Percentiles rank a stretch among this genome's conserved stretches.
Evolutionary conservation across 2,888 invertebrate species (phyloP).

Genomic region (Synergus laeviventris): DNA sequence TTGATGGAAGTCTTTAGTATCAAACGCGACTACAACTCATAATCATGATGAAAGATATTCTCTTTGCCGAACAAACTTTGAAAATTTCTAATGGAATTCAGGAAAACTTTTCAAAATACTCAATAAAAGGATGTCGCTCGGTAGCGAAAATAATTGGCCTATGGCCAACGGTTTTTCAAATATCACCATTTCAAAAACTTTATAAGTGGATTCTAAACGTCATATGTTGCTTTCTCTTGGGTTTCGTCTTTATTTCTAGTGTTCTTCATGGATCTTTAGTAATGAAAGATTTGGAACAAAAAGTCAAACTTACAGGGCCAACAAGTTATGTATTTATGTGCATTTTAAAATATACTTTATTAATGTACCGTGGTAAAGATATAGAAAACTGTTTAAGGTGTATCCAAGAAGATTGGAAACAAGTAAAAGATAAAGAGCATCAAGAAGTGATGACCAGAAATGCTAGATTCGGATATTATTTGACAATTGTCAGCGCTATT

Average conservation of each 20-base stretch:
- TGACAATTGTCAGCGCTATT: constrained; percentile 52
- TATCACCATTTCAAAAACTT: not conserved
- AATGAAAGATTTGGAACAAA: constrained; percentile 1
- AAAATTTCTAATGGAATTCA: not conserved
- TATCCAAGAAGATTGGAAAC: constrained; percentile 61
- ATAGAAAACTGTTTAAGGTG: constrained; percentile 58
- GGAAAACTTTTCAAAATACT: not conserved
- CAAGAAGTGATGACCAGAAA: constrained; percentile 58
- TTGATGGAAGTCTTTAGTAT: not conserved
- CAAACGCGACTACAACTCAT: not conserved
- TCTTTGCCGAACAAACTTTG: not conserved
- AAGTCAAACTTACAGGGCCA: constrained; percentile 55
- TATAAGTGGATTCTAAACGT: not conserved
- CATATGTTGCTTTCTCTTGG: not conserved
- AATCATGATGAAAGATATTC: not conserved
- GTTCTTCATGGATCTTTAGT: not conserved
- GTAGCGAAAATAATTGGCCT: not conserved
- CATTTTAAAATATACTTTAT: constrained; percentile 58
- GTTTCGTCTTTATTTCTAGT: not conserved
- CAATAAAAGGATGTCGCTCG: not conserved
- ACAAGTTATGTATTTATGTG: constrained; percentile 62
- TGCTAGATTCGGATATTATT: constrained; percentile 57
- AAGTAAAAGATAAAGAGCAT: constrained; percentile 46
- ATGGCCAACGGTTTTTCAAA: not conserved
- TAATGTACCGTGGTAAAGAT: constrained; percentile 52